Percentiles rank a stretch among this genome's conserved stretches.
phyloP scores from a whole-genome alignment of 1,140 invertebrate genomes.

The Tetraneura akinire region DNA sequence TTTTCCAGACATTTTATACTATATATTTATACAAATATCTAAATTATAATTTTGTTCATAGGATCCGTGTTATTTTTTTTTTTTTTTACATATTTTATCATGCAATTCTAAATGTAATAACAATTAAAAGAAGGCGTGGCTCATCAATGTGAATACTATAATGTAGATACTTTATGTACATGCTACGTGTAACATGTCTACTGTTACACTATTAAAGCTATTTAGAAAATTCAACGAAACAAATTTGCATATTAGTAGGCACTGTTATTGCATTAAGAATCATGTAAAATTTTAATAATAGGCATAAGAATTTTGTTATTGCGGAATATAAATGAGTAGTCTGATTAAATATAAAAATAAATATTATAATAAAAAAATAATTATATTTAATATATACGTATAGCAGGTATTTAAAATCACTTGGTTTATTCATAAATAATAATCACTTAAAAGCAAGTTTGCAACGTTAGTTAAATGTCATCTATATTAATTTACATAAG shows the following conservation, averaged over 20 bases:
- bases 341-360: background rate
- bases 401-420: no score
- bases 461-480: no score
- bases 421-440: no score
- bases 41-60: slow-evolving; percentile 25
- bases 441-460: no score
- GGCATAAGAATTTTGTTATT: background rate
- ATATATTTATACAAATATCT: no score
- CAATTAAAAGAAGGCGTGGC: slow-evolving; percentile 19
- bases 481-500: no score
- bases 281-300: background rate
- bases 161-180: no score
- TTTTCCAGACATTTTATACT: background rate
- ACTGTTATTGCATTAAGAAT: background rate
- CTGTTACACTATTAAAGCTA: background rate
- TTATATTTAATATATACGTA: no score
- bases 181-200: no score
- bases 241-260: background rate
- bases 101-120: background rate
- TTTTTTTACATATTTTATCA: slow-evolving; percentile 20
- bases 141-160: background rate
- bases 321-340: background rate
- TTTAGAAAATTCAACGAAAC: background rate
- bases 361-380: background rate
- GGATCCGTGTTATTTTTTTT: background rate